Evolutionary conservation across 2,888 invertebrate genomes (phyloP).

Genomic region (Drosophila neotestacea): DNA sequence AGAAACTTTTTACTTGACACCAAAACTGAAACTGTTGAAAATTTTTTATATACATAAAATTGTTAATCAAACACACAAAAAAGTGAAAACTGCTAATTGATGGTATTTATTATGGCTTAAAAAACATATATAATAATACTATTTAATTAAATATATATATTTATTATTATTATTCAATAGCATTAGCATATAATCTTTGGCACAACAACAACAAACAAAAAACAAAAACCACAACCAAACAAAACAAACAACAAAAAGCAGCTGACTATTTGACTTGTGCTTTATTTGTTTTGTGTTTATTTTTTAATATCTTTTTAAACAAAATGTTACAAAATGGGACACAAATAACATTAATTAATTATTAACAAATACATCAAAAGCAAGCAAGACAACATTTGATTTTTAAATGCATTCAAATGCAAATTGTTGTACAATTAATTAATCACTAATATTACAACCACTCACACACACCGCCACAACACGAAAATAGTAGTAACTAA

Average conservation of each 20-base stretch:
- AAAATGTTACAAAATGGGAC: conserved; percentile 72
- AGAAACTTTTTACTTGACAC: conserved; percentile 79
- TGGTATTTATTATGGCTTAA: conserved; percentile 77
- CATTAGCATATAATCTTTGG: conserved; percentile 45
- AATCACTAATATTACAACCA: conserved; percentile 30
- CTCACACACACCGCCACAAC: conserved; percentile 40
- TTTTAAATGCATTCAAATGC: conserved; percentile 32
- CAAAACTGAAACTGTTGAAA: conserved; percentile 79
- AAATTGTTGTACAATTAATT: conserved; percentile 47
- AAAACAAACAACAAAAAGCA: conserved; percentile 19
- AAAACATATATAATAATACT: conserved; percentile 48
- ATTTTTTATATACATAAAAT: conserved; percentile 73
- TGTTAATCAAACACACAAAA: conserved; percentile 56
- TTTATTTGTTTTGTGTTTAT: conserved; percentile 72
- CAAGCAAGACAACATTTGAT: conserved; percentile 37
- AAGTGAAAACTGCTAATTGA: conserved; percentile 70
- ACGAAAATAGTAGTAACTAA: conserved; percentile 57
- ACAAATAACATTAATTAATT: conserved; percentile 57
- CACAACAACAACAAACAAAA: conserved; percentile 50
- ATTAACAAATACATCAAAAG: conserved; percentile 39
- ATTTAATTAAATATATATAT: conserved; percentile 68
- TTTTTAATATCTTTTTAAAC: conserved; percentile 70
- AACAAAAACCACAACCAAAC: conserved; percentile 9
- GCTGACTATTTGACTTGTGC: conserved; percentile 59
- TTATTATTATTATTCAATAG: conserved; percentile 66